Evolutionary conservation across 2,888 invertebrate genomes (phyloP), one percentile per base, ranked within the genome.

Genomic region (Hybos culiciformis): DNA sequence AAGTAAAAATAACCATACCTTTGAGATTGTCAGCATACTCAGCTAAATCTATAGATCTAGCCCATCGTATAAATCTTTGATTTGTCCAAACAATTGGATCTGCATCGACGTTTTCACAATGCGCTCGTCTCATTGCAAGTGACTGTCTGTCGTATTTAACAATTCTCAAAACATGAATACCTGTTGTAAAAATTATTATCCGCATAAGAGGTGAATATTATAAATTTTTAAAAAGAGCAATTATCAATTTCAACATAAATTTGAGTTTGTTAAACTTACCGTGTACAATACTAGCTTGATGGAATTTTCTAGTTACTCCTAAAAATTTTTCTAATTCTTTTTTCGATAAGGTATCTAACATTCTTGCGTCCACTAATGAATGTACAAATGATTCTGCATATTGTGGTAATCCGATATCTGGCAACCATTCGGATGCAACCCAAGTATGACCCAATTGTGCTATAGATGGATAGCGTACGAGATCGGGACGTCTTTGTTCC

Each of bases 81-180:
- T 92, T 93, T 55, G 91, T 92, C 94, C 94, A 94, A 41, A 94
- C 91, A 53, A 93, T 73, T 39, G 92, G 91, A 70, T 94, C 93
- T 5, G 83, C 82, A 61, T 90, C 86, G 46, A 83, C 78, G 54
- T 80, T 81, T 62, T 92, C 91, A 61, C 87, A 86, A 61, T 88
- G 86, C 60, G 86, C 80, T 53, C 92, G 75, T 52, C 92, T 72
- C 55, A 92, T 83, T 31, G 86, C 84, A 53, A 93, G 68, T 38
- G 87, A 83, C 74, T 88, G 87, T 61, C 88, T 74, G 63, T 94
- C 92, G 60, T 91, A 94, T 58, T 88, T 87, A 70, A 92, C 80
- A 70, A 90, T 85, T 51, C 91, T 75, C 52, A 94, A 72, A 53
- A 94, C 72, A 69, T 93, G 91, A 51, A 94, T 87, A 46, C 64